Conservation (phyloP, 2,797 vertebrate species). For the Allobates femoralis region DNA sequence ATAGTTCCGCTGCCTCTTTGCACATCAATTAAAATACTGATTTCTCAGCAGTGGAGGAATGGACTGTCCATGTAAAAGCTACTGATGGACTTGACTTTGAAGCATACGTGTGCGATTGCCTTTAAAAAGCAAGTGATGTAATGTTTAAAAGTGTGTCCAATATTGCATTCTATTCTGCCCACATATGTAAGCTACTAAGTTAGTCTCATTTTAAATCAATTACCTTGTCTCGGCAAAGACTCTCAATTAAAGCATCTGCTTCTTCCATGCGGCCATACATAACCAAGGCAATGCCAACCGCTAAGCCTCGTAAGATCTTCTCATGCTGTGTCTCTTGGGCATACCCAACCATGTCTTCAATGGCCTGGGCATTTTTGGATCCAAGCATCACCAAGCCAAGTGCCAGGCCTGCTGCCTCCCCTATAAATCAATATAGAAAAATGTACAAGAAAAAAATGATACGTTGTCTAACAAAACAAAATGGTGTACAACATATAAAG, state of each 20-base stretch:
- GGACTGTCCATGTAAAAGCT: too few species aligned
- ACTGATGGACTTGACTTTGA: too few species aligned
- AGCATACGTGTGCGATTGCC: too few species aligned
- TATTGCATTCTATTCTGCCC: neutral
- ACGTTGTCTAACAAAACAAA: neutral
- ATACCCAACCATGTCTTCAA: conserved; percentile 98
- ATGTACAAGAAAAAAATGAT: neutral
- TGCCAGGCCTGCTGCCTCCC: conserved; percentile 94
- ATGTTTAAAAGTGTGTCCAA: too few species aligned
- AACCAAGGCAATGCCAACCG: conserved; percentile 94
- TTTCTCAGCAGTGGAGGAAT: too few species aligned
- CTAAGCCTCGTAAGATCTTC: conserved; percentile 95
- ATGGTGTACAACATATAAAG: neutral
- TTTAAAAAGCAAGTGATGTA: too few species aligned
- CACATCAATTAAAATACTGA: too few species aligned
- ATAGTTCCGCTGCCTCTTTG: too few species aligned
- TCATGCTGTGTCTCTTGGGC: conserved; percentile 98
- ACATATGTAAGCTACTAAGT: neutral
- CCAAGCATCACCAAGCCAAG: conserved; percentile 97
- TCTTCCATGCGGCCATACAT: conserved; percentile 99
- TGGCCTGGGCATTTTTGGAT: conserved; percentile 97
- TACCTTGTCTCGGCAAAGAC: conserved; percentile 98
- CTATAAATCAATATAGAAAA: conserved; percentile 70
- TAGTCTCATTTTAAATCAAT: conserved; percentile 15
- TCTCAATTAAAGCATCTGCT: conserved; percentile 96